These are phyloP conservation scores for Eleutherodactylus coqui DNA, from an alignment of 2,797 vertebrate species.

Conservation along the genomic window DNA sequence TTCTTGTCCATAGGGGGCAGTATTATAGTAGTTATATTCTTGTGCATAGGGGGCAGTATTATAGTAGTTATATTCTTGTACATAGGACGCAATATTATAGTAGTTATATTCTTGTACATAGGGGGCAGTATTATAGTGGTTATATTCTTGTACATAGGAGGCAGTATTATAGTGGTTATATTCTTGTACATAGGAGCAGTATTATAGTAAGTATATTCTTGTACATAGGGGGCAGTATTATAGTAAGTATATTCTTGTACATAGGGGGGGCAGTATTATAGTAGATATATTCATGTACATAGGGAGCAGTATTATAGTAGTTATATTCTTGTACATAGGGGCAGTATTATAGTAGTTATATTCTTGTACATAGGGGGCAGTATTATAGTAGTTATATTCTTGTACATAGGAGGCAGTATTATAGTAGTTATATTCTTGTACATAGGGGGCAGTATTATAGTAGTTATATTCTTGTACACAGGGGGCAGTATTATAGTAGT, in stretches of 20 bases:
- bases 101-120: not conserved
- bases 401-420: too few relatives aligned
- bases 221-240: not conserved
- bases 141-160: not conserved
- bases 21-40: constrained; percentile 4
- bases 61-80: not conserved
- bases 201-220: constrained; percentile 5
- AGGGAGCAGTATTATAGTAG: not conserved
- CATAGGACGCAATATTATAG: too few relatives aligned
- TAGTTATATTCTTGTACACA: constrained; percentile 11
- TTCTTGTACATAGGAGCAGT: not conserved
- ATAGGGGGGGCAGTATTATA: constrained; percentile 12
- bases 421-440: not conserved
- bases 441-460: not conserved
- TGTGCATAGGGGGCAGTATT: not conserved
- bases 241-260: constrained; percentile 3
- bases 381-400: too few relatives aligned
- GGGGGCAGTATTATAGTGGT: constrained; percentile 21
- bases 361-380: too few relatives aligned
- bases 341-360: too few relatives aligned
- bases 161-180: constrained; percentile 9
- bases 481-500: not conserved
- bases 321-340: not conserved
- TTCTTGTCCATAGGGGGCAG: not conserved
- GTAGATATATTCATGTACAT: not conserved